Conservation (phyloP, 2,113 vertebrate species). For the Odontesthes bonariensis region DNA sequence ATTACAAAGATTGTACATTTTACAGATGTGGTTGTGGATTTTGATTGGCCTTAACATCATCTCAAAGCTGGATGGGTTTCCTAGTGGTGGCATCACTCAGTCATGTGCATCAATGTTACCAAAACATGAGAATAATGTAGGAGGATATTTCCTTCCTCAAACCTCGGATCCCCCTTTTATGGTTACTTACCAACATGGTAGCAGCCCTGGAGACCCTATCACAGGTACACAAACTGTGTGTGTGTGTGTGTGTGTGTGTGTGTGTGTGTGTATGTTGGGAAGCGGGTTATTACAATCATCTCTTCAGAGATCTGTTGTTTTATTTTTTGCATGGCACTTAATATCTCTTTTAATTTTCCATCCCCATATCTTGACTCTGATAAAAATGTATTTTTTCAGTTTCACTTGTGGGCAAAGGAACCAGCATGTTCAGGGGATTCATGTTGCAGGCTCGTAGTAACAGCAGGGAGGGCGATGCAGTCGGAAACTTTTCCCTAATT, state of each 20-base stretch:
- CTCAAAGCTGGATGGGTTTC: not conserved
- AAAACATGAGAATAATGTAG: rapidly evolving
- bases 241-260: not conserved
- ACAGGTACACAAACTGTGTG: conserved; percentile 36
- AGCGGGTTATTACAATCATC: not conserved
- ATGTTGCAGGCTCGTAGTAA: conserved; percentile 56
- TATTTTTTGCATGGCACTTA: not conserved
- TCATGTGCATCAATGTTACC: conserved; percentile 32
- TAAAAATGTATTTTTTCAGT: conserved; percentile 40
- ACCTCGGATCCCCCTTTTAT: not conserved
- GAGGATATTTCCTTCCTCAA: rapidly evolving
- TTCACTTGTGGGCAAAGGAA: not conserved
- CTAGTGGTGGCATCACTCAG: rapidly evolving
- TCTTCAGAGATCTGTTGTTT: not conserved
- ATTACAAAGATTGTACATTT: conserved; percentile 12
- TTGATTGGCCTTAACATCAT: conserved; percentile 31
- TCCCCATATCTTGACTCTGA: rapidly evolving
- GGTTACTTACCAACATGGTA: rapidly evolving
- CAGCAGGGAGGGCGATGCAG: not conserved
- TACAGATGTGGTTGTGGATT: conserved; percentile 54
- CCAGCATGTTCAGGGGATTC: rapidly evolving
- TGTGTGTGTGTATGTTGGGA: not conserved
- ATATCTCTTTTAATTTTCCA: not conserved
- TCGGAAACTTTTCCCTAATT: conserved; percentile 44
- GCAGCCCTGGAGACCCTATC: not conserved